Evolutionary conservation across 2,888 invertebrate species (phyloP).

Genomic region (Stomorhina lunata): DNA sequence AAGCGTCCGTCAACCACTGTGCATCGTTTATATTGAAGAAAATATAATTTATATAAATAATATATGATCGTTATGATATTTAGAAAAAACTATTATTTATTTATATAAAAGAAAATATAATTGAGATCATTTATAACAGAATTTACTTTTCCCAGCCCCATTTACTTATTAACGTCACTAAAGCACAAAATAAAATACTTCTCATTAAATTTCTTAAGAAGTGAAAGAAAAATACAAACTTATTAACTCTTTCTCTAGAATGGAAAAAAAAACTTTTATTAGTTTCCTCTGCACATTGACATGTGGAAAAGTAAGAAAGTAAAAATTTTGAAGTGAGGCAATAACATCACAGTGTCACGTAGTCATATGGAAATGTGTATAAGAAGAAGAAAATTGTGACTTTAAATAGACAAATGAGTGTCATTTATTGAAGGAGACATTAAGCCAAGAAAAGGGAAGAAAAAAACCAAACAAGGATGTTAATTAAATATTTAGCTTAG

Average conservation of each 20-base stretch:
- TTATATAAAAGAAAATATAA: too few species aligned
- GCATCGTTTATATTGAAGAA: too few species aligned
- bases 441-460: too few species aligned
- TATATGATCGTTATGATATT: too few species aligned
- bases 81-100: too few species aligned
- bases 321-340: background rate
- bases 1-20: too few species aligned
- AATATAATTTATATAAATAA: too few species aligned
- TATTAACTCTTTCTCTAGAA: background rate
- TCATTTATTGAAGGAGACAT: conserved; percentile 47
- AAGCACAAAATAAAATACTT: background rate
- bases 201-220: conserved; percentile 1
- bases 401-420: conserved; percentile 46
- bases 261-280: background rate
- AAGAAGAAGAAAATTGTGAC: background rate
- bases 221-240: background rate
- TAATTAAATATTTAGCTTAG: conserved; percentile 59
- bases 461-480: conserved; percentile 39
- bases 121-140: background rate
- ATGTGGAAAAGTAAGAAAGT: background rate
- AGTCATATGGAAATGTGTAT: conserved; percentile 8
- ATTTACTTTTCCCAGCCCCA: too few species aligned
- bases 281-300: background rate
- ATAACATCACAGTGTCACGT: conserved; percentile 35
- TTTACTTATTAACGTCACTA: background rate